Evolutionary conservation across 2,888 invertebrate genomes (phyloP).

Genomic region (Conistra vaccinii): DNA sequence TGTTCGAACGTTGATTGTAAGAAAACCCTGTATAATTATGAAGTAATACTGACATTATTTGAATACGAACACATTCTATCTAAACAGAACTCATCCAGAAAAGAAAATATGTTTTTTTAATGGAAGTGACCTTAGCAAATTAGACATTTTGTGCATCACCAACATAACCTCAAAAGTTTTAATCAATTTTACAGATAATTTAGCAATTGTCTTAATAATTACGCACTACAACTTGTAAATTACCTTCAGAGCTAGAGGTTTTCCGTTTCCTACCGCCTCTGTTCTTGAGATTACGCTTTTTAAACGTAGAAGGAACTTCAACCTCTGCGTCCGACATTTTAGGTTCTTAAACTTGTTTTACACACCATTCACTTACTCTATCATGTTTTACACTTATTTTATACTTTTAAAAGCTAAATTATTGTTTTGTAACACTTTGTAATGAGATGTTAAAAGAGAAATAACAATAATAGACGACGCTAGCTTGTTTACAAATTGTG

Average conservation of each 20-base stretch:
- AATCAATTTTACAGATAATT: neutral
- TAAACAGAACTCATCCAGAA: neutral
- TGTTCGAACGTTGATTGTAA: neutral
- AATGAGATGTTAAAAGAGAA: neutral
- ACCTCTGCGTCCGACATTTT: conserved; percentile 85
- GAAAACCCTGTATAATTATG: neutral
- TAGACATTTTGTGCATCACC: too few species aligned
- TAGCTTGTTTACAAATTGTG: conserved; percentile 38
- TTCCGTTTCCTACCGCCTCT: conserved; percentile 92
- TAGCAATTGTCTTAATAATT: neutral
- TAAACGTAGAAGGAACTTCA: conserved; percentile 89
- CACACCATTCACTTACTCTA: neutral
- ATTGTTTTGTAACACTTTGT: neutral
- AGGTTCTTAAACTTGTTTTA: conserved; percentile 3
- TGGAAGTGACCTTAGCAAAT: neutral
- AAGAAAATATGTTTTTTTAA: too few species aligned
- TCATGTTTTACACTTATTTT: neutral
- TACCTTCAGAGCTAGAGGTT: conserved; percentile 90
- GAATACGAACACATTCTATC: neutral
- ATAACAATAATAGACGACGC: neutral
- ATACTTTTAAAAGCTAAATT: neutral
- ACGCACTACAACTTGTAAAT: neutral
- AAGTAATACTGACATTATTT: neutral
- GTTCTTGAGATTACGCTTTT: conserved; percentile 92
- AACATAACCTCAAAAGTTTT: conserved; percentile 52